A percentile compares a stretch with the other conserved stretches of the same genome.
Conservation (phyloP, 2,113 vertebrate genomes). For the Benitochromis conjunctus region DNA sequence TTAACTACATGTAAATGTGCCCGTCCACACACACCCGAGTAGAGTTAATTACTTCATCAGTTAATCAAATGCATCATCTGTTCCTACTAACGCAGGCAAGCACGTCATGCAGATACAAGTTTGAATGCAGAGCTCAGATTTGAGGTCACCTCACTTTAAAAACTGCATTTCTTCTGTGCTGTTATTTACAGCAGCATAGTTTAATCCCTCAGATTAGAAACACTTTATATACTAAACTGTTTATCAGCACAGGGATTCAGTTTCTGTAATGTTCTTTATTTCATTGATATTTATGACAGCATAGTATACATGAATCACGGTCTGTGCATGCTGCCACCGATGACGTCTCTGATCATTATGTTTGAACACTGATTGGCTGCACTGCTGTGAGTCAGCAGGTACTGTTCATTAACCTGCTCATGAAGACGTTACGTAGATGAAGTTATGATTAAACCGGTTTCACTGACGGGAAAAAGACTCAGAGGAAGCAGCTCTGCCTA, state of each 20-base stretch:
- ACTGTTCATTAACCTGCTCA: not conserved
- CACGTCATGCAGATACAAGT: not conserved
- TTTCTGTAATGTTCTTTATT: not conserved
- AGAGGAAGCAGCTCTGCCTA: not conserved
- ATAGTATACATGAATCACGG: too few species aligned
- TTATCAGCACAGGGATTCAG: not conserved
- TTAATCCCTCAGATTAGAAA: not conserved
- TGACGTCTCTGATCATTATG: not conserved
- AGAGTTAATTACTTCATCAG: not conserved
- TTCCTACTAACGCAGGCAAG: not conserved
- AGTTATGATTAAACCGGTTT: not conserved
- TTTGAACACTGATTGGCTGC: too few species aligned
- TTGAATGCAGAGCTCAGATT: not conserved
- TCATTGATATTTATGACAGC: too few species aligned
- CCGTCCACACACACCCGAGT: not conserved
- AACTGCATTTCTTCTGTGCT: not conserved
- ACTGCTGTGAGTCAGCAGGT: not conserved
- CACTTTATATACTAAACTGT: not conserved
- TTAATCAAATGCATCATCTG: not conserved
- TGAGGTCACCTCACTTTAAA: not conserved
- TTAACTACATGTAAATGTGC: not conserved
- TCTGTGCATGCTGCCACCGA: not conserved
- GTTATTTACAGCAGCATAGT: not conserved
- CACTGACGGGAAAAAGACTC: not conserved
- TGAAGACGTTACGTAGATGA: not conserved